Evolutionary conservation across 2,888 invertebrate species (phyloP).

Genomic region (Apamea monoglypha): DNA sequence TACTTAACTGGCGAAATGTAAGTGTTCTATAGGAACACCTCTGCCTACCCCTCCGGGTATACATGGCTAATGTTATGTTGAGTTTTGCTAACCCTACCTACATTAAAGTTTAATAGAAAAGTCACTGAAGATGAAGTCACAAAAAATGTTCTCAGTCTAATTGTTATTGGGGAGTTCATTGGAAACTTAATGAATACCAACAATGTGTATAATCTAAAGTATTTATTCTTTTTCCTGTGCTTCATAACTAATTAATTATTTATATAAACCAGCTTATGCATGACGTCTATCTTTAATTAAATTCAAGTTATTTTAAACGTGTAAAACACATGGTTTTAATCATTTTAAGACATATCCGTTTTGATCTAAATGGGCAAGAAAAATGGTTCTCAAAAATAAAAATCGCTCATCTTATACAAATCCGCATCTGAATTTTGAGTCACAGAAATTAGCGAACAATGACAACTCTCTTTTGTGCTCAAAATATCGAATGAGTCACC

Average conservation of each 20-base stretch:
- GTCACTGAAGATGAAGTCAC: background rate
- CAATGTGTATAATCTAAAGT: background rate
- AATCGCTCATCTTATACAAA: background rate
- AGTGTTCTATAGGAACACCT: background rate
- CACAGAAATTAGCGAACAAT: background rate
- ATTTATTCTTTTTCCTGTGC: background rate
- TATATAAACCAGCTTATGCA: background rate
- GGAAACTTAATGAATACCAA: background rate
- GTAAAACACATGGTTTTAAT: slow-evolving; percentile 5
- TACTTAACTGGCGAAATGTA: background rate
- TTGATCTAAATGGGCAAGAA: background rate
- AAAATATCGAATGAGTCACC: slow-evolving; percentile 40
- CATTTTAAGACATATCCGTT: background rate
- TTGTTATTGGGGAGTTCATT: slow-evolving; percentile 1
- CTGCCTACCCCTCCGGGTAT: background rate
- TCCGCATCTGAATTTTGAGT: background rate
- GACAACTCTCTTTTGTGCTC: background rate
- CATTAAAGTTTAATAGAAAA: background rate
- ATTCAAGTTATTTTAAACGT: slow-evolving; percentile 1
- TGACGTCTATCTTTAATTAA: background rate
- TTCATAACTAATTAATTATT: background rate
- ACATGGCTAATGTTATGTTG: background rate
- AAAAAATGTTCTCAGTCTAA: background rate
- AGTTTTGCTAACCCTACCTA: background rate
- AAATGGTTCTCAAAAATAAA: background rate